Conservation (phyloP, 2,888 invertebrate genomes). For the Caenorhabditis sinica region DNA sequence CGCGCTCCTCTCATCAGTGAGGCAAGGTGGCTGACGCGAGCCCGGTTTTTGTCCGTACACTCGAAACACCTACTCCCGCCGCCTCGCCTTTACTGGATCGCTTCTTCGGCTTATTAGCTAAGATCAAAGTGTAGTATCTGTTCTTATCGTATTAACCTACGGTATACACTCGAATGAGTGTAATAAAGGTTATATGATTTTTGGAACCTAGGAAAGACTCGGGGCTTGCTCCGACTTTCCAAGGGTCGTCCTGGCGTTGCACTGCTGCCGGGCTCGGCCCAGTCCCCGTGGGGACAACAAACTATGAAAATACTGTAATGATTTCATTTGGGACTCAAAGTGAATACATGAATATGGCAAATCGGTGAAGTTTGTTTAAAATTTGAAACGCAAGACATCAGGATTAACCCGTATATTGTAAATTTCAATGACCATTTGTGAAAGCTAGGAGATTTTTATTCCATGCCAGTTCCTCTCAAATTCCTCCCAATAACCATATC, state of each 20-base stretch:
- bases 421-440: not conserved
- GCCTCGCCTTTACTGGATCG: constrained; percentile 14
- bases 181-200: constrained; percentile 69
- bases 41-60: constrained; percentile 20
- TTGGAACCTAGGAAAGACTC: constrained; percentile 65
- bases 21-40: constrained; percentile 4
- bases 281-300: constrained; percentile 58
- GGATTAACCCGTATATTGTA: not conserved
- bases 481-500: constrained; percentile 75
- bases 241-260: constrained; percentile 69
- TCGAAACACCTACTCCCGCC: not conserved
- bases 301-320: no score
- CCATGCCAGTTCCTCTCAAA: constrained; percentile 73
- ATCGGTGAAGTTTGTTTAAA: no score
- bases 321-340: no score
- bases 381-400: not conserved
- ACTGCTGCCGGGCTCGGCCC: constrained; percentile 67
- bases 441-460: constrained; percentile 36
- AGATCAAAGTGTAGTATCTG: constrained; percentile 70
- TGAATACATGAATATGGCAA: no score
- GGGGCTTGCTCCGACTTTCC: constrained; percentile 69
- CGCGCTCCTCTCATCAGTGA: no score
- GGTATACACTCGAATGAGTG: constrained; percentile 68
- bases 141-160: constrained; percentile 72
- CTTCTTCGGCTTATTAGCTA: constrained; percentile 69